Conservation (phyloP, 1,140 invertebrate genomes). For the Delia radicum region DNA sequence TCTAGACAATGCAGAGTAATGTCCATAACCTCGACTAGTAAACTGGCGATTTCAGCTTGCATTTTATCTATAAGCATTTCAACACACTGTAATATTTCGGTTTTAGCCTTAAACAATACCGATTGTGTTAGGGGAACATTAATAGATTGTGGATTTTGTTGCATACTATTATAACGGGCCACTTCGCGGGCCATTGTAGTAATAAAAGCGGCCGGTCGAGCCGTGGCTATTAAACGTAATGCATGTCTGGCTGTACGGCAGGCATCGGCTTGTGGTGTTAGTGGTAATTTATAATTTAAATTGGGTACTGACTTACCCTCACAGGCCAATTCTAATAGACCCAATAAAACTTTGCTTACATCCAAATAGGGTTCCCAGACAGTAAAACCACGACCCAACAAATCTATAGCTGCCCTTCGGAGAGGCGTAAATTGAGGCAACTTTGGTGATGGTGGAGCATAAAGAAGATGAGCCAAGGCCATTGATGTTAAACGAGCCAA, state of each 20-base stretch:
- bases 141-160: constrained; percentile 82
- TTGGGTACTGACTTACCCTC: constrained; percentile 92
- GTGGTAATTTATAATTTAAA: constrained; percentile 90
- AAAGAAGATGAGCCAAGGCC: constrained; percentile 90
- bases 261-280: constrained; percentile 93
- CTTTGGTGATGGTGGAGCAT: constrained; percentile 77
- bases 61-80: constrained; percentile 97
- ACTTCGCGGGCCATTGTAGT: constrained; percentile 97
- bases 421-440: constrained; percentile 88
- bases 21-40: constrained; percentile 95
- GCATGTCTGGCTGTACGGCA: constrained; percentile 94
- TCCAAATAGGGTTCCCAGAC: constrained; percentile 99
- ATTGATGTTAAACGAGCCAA: constrained; percentile 89
- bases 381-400: constrained; percentile 94
- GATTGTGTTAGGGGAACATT: constrained; percentile 80
- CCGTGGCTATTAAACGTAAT: constrained; percentile 92
- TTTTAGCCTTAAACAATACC: constrained; percentile 83
- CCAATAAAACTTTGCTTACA: constrained; percentile 87
- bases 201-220: constrained; percentile 92
- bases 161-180: constrained; percentile 89
- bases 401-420: constrained; percentile 91
- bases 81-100: constrained; percentile 91
- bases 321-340: constrained; percentile 89
- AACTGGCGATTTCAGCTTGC: constrained; percentile 90
- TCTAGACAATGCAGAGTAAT: constrained; percentile 98